phyloP scores from a whole-genome alignment of 2,797 vertebrate genomes.

The Peromyscus nudipes region DNA sequence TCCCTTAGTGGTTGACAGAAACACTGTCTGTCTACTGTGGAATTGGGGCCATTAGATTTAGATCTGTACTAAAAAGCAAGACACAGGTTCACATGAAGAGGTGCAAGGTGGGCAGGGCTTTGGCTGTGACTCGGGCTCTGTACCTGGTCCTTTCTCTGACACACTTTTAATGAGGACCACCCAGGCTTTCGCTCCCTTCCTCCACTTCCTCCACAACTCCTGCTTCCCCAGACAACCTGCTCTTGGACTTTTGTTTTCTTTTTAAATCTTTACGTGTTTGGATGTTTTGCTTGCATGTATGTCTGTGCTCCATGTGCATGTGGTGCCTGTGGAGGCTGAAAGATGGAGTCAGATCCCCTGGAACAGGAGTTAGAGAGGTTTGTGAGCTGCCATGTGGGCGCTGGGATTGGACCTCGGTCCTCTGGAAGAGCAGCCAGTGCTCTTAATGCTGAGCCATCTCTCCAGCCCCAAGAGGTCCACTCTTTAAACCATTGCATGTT shows the following conservation, averaged over 20 bases:
- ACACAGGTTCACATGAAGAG: not conserved
- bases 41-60: not conserved
- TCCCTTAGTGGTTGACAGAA: not conserved
- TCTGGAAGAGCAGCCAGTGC: not conserved
- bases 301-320: not conserved
- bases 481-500: not conserved
- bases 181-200: not conserved
- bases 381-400: not conserved
- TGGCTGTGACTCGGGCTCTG: not conserved
- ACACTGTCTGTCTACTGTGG: not conserved
- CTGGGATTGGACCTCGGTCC: not conserved
- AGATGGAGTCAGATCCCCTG: no score
- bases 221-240: not conserved
- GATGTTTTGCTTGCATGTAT: not conserved
- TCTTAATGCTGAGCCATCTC: not conserved
- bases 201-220: not conserved
- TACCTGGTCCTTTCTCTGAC: not conserved
- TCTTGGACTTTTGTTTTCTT: not conserved
- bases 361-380: not conserved
- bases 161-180: not conserved
- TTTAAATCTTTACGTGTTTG: not conserved
- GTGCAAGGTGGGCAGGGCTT: no score
- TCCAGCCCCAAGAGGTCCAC: no score
- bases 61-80: not conserved
- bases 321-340: no score